Evolutionary conservation across 2,113 vertebrate genomes (phyloP).

Genomic region (Platysternon megacephalum): DNA sequence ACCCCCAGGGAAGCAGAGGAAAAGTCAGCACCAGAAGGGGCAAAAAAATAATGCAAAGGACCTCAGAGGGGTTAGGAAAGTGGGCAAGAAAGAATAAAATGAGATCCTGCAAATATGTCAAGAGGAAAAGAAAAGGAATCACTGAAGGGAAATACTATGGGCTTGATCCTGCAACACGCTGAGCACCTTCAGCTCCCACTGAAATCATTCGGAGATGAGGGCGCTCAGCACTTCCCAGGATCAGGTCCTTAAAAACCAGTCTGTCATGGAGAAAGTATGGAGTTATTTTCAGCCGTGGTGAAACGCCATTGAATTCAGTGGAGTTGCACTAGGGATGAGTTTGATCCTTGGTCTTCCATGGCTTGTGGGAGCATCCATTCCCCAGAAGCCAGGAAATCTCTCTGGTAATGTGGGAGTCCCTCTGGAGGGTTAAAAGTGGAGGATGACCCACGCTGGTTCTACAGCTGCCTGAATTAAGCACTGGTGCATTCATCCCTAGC

Average conservation of each 20-base stretch:
- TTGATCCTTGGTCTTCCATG: not conserved
- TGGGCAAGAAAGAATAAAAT: not conserved
- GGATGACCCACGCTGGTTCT: not conserved
- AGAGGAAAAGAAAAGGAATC: not conserved
- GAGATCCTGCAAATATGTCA: not conserved
- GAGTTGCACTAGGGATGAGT: not conserved
- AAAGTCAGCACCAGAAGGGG: not conserved
- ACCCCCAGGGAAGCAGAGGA: not conserved
- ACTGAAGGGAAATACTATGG: not conserved
- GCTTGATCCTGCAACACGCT: not conserved
- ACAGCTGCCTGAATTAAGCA: not conserved
- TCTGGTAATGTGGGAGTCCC: not conserved
- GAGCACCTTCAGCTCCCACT: not conserved
- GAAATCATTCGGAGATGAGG: not conserved
- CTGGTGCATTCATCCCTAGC: not conserved
- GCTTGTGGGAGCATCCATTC: not conserved
- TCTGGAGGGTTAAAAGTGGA: not conserved
- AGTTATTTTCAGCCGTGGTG: not conserved
- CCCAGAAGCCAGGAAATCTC: not conserved
- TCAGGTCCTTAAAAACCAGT: not conserved
- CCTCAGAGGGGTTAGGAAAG: not conserved
- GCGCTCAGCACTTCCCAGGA: not conserved
- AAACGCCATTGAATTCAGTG: rapidly evolving
- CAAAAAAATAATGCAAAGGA: not conserved
- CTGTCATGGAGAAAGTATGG: not conserved